Percentiles rank a stretch among this genome's conserved stretches.
These are phyloP conservation scores for Cantharis lateralis DNA, from an alignment of 2,888 invertebrate genomes.

Conservation along the genomic window DNA sequence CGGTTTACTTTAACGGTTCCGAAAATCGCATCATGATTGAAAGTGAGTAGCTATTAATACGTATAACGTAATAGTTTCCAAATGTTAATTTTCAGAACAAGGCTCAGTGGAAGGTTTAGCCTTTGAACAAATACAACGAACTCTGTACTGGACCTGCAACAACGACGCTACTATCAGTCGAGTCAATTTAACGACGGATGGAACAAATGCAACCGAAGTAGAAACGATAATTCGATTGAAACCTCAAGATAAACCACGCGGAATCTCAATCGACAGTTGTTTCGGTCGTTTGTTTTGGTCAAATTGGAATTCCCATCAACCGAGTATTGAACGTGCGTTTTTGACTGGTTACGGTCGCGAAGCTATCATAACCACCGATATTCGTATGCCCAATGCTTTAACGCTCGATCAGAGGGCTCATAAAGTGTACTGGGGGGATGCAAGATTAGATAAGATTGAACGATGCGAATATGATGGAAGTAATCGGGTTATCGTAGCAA, in stretches of 20 bases:
- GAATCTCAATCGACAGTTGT: slow-evolving; percentile 85
- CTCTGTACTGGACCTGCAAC: slow-evolving; percentile 87
- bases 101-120: slow-evolving; percentile 88
- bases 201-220: slow-evolving; percentile 53
- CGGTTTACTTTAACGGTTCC: slow-evolving; percentile 80
- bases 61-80: neutral
- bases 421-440: slow-evolving; percentile 85
- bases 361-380: slow-evolving; percentile 75
- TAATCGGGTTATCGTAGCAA: slow-evolving; percentile 71
- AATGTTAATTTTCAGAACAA: slow-evolving; percentile 65
- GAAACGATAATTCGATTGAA: slow-evolving; percentile 68
- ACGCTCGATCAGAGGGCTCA: slow-evolving; percentile 76
- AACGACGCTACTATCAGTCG: slow-evolving; percentile 75
- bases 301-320: slow-evolving; percentile 83
- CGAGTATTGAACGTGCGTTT: slow-evolving; percentile 79
- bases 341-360: slow-evolving; percentile 61
- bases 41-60: slow-evolving; percentile 57
- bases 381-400: slow-evolving; percentile 85
- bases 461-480: slow-evolving; percentile 79
- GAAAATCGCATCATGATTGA: slow-evolving; percentile 71
- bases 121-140: slow-evolving; percentile 69
- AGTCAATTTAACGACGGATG: slow-evolving; percentile 57
- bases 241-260: slow-evolving; percentile 78
- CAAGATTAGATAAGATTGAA: slow-evolving; percentile 83
- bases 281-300: slow-evolving; percentile 81